Base-by-base conservation (phyloP, 2,888 invertebrate species). In the Asteroscopus sphinx region DNA sequence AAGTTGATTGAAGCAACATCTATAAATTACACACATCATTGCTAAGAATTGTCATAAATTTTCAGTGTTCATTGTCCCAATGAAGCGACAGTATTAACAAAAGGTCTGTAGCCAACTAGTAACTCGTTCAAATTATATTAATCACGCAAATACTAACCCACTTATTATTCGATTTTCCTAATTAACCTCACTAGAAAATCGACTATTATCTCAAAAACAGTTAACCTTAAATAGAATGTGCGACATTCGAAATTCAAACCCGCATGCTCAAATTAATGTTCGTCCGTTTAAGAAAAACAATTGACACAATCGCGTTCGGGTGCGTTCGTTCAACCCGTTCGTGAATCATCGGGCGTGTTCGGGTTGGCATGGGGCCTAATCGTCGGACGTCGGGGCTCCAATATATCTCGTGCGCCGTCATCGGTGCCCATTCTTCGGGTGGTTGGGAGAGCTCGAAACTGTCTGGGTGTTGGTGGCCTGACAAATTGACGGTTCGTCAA, bases 341-440 rank as follows among this genome's bases (percentile, higher is more conserved):
- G 88, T 90, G 92, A 89, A 88, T 90, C 90, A 90, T 88, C 86
- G 87, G 81, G 80, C 72, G 79, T 74, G 73, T 73, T 86, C 74
- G 68, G 86, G 83, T 93, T 94, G 93, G 93, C 93, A 90, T 82
- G 80, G 79, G 84, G 87, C 93, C 93, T 94, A 94, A 94, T 92
- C 92, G 92, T 73, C 86, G 87, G 81, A 84, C 82, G 87, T 88
- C 89, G 88, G 76, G 83, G 81, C 82, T 81, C 86, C 86, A 87
- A 91, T 92, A 89, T 88, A 91, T 93, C 91, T 89, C 88, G 79
- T 74, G 80, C 74, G 87, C 89, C 90, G 93, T 93, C 93, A 92
- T 88, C 93, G 90, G 78, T 79, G 80, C 77, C 87, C 93, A 92
- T 93, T 93, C 93, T 86, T 89, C 87, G 85, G 87, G 85, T 88